phyloP scores from a whole-genome alignment of 2,113 vertebrate species.

The Otis tarda region DNA sequence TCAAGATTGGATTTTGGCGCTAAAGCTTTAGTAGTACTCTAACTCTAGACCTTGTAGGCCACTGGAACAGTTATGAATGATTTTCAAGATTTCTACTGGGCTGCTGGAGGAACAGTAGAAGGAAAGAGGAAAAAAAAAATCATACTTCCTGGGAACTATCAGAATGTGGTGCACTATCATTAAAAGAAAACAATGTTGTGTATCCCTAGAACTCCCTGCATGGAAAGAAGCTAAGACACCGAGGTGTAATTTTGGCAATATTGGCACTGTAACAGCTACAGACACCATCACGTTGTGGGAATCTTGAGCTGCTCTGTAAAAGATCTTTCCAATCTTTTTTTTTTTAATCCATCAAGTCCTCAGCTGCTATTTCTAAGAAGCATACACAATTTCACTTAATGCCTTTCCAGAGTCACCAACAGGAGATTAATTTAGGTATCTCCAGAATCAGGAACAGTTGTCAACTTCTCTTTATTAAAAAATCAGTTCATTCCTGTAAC shows the following conservation, averaged over 20 bases:
- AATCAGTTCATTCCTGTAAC: neutral
- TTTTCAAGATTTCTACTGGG: neutral
- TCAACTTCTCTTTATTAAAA: neutral
- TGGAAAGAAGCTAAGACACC: neutral
- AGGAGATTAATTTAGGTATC: neutral
- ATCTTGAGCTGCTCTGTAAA: neutral
- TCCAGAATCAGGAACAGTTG: neutral
- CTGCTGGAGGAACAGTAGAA: neutral
- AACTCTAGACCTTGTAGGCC: neutral
- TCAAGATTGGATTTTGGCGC: neutral
- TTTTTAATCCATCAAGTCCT: neutral
- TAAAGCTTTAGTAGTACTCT: neutral
- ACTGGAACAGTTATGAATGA: neutral
- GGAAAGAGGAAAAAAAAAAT: neutral
- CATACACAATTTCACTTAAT: neutral
- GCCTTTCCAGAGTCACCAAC: neutral
- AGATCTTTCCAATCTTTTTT: neutral
- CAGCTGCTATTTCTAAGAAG: neutral
- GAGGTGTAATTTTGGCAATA: neutral
- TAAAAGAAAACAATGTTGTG: neutral
- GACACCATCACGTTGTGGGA: fast-evolving
- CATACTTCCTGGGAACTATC: neutral
- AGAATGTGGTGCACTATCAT: neutral
- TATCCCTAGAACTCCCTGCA: neutral
- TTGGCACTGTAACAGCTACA: neutral